Conservation (phyloP, 2,113 vertebrate species). For the Channa maculata region DNA sequence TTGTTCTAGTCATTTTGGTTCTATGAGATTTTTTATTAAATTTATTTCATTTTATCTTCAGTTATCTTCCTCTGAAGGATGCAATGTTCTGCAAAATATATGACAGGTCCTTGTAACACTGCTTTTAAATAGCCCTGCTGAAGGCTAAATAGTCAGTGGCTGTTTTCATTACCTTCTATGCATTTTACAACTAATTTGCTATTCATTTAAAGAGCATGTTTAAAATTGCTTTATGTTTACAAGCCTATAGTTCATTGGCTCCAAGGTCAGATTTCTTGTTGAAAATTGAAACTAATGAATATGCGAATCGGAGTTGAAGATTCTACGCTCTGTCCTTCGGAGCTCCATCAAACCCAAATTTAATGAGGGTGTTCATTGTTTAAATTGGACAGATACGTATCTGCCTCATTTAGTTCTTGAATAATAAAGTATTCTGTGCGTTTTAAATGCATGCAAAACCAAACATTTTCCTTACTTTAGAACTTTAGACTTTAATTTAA, state of each 20-base stretch:
- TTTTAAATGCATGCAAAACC: neutral
- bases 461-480: too few relatives aligned
- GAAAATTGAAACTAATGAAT: slow-evolving; percentile 76
- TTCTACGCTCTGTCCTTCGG: slow-evolving; percentile 66
- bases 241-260: slow-evolving; percentile 75
- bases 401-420: neutral
- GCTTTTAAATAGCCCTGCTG: slow-evolving; percentile 46
- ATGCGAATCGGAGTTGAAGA: slow-evolving; percentile 67
- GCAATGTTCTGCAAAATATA: slow-evolving; percentile 21
- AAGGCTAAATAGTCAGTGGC: slow-evolving; percentile 65
- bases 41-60: neutral
- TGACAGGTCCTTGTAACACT: slow-evolving; percentile 19
- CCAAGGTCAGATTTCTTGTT: slow-evolving; percentile 67
- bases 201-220: slow-evolving; percentile 71
- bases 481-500: too few relatives aligned
- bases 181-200: slow-evolving; percentile 81
- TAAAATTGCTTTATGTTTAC: slow-evolving; percentile 80
- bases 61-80: slow-evolving; percentile 8
- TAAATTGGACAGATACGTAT: slow-evolving; percentile 35
- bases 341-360: slow-evolving; percentile 60
- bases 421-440: neutral
- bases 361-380: slow-evolving; percentile 77
- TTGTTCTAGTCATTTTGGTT: neutral
- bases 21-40: neutral
- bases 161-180: slow-evolving; percentile 65